Conservation (phyloP, 2,113 vertebrate species). For the Speoplatyrhinus poulsoni region DNA sequence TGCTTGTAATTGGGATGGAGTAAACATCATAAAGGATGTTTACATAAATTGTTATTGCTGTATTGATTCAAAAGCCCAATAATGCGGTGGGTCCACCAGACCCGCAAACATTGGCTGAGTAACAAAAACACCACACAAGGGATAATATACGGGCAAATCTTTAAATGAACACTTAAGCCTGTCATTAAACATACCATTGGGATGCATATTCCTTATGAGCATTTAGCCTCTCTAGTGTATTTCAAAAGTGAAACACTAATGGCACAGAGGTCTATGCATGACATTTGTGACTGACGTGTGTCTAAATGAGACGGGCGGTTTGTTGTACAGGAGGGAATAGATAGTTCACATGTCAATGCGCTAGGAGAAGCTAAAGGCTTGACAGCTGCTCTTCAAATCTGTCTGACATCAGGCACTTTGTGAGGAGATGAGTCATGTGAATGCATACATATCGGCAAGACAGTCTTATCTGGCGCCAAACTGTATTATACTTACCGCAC, state of each 20-base stretch:
- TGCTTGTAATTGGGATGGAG: too few species aligned
- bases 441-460: not conserved
- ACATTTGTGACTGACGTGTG: constrained; percentile 43
- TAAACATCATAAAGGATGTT: too few species aligned
- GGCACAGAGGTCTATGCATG: constrained; percentile 1
- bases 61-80: too few species aligned
- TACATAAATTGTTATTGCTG: too few species aligned
- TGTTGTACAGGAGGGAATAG: constrained; percentile 17
- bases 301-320: constrained; percentile 44
- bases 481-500: too few species aligned
- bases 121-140: too few species aligned
- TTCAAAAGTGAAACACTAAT: constrained; percentile 44
- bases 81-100: too few species aligned
- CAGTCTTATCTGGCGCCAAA: too few species aligned
- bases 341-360: constrained; percentile 13
- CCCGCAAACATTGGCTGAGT: too few species aligned
- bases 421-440: not conserved
- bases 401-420: not conserved
- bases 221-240: not conserved
- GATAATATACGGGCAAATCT: too few species aligned
- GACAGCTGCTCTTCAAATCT: constrained; percentile 10
- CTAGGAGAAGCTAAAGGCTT: constrained; percentile 8
- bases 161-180: too few species aligned
- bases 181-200: too few species aligned
- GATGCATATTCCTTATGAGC: not conserved